Conservation (phyloP, 2,797 vertebrate genomes). For the Nyctibius grandis region DNA sequence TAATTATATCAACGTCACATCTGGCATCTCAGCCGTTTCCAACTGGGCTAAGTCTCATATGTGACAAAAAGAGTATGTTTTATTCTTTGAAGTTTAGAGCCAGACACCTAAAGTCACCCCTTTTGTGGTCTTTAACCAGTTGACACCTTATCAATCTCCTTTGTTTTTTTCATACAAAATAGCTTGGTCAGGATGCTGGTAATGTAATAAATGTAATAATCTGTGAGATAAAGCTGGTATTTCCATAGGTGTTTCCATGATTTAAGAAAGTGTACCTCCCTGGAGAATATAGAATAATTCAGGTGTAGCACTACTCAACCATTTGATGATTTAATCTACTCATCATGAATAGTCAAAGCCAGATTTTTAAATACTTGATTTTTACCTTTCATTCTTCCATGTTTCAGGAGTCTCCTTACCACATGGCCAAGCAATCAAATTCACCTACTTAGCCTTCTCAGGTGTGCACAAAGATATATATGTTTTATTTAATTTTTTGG, state of each 20-base stretch:
- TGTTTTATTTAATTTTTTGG: not conserved
- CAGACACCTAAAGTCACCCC: not conserved
- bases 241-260: not conserved
- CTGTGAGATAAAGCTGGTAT: not conserved
- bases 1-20: slow-evolving; percentile 44
- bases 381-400: not conserved
- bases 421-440: not conserved
- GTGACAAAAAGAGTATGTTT: not conserved
- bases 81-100: not conserved
- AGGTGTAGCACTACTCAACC: not conserved
- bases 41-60: not conserved
- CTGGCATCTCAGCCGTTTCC: slow-evolving; percentile 16
- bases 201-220: not conserved
- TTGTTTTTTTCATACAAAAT: not conserved
- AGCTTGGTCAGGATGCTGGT: not conserved
- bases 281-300: not conserved
- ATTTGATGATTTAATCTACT: not conserved
- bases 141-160: not conserved
- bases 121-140: not conserved
- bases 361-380: not conserved
- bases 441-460: not conserved
- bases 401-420: not conserved
- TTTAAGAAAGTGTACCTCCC: not conserved
- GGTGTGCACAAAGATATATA: not conserved
- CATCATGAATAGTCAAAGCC: not conserved